Base-by-base conservation (phyloP, 2,888 invertebrate species). In the Drosophila acutilabella region DNA sequence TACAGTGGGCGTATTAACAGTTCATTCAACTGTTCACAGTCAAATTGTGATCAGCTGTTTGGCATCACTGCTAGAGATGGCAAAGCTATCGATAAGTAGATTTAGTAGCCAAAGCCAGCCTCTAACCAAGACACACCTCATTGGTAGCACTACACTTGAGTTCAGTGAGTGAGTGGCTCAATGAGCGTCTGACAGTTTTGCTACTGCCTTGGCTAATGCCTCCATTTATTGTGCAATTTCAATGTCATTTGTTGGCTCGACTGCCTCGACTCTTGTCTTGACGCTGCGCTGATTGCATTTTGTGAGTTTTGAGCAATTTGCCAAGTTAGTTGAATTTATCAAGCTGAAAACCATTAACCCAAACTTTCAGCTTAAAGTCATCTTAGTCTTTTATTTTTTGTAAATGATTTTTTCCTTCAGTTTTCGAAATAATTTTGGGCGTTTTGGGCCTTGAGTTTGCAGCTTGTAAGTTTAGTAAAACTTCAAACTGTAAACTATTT, bases 1-100 rank as follows among this genome's bases (percentile, higher is more conserved):
- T 26, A 60, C 66, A 40, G 75, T 82, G 69, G 80, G 82, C 80
- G 80, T 67, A 38, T 11, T n/a, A 11, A 58, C 30, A 79, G 86
- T 82, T 83, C 86, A 80, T 86, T 82, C 72, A 83, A 78, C 86
- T 71, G 51, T 36, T 18, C 51, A 40, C 60, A 61, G 52, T 44
- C 16, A 59, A 61, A 56, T 51, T 51, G 50, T 54, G 36, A 52
- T 52, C 44, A 23, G 41, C 38, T 38, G 44, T 38, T 48, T 7
- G 40, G 33, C 33, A 10, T 10, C 33, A 4, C 10, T 1, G 33
- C 33, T 4, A 13, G 13, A 36, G 36, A 36, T 36, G 11, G 36
- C 8, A 4, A 13, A 36, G 36, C 36, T 36, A 13, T 36, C 11
- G 36, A 36, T 36, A 30, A 30, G 2, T 30, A 30, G 30, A 30